Evolutionary conservation across 2,113 vertebrate species (phyloP).

Genomic region (Dryoscopus gambensis): DNA sequence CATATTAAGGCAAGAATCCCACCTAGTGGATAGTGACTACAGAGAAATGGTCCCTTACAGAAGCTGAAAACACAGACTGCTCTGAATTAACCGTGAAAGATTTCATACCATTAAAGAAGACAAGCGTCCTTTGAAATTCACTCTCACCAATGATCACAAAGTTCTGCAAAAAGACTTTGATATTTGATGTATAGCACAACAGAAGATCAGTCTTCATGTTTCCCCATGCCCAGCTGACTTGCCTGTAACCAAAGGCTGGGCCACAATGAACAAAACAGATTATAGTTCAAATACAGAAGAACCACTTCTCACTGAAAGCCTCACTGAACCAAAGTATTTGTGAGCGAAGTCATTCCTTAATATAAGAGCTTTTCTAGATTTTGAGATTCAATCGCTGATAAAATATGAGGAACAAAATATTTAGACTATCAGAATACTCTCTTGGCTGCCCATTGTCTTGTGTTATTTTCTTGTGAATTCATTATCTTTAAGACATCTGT

Average conservation of each 20-base stretch:
- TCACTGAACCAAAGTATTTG: not conserved
- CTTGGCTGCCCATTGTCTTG: not conserved
- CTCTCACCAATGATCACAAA: not conserved
- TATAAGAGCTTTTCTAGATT: not conserved
- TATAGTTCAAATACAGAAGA: not conserved
- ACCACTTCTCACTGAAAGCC: not conserved
- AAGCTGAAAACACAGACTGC: not conserved
- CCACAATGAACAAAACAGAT: not conserved
- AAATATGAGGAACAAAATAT: not conserved
- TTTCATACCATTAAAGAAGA: not conserved
- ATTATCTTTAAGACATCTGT: slow-evolving; percentile 10
- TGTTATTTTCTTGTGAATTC: not conserved
- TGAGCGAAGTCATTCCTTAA: not conserved
- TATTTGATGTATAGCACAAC: not conserved
- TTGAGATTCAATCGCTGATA: not conserved
- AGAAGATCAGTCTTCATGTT: not conserved
- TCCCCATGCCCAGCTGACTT: not conserved
- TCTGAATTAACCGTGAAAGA: not conserved
- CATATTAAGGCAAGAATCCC: not conserved
- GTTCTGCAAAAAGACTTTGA: not conserved
- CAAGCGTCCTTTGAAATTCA: not conserved
- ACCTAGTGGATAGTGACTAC: not conserved
- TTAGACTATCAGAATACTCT: not conserved
- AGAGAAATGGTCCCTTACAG: not conserved
- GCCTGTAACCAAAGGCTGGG: not conserved